Evolutionary conservation across 2,888 invertebrate genomes (phyloP).

Genomic region (Gastrophysa polygoni): DNA sequence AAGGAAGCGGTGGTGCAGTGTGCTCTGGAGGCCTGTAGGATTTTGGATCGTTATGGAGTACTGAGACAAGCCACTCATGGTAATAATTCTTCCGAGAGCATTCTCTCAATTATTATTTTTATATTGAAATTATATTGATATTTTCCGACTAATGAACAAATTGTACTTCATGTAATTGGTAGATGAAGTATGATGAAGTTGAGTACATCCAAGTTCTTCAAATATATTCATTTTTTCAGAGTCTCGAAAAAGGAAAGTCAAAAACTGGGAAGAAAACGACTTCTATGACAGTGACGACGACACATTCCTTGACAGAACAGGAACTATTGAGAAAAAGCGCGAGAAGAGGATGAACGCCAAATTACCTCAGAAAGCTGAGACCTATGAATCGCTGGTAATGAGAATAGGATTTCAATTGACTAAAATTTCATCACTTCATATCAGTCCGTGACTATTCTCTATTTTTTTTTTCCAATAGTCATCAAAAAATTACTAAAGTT

Average conservation of each 20-base stretch:
- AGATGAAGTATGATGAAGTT: too few species aligned
- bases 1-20: constrained; percentile 93
- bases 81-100: constrained; percentile 47
- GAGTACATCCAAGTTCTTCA: too few species aligned
- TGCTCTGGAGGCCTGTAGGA: constrained; percentile 92
- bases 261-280: constrained; percentile 86
- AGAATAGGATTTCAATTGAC: constrained; percentile 2
- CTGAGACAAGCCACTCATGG: constrained; percentile 87
- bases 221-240: constrained; percentile 60
- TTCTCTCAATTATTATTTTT: constrained; percentile 10
- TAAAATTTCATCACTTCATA: not conserved
- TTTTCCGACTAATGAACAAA: too few species aligned
- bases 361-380: constrained; percentile 66
- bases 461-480: too few species aligned
- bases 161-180: too few species aligned
- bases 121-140: too few species aligned
- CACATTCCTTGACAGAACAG: constrained; percentile 93
- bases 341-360: constrained; percentile 74
- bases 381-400: constrained; percentile 71
- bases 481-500: too few species aligned
- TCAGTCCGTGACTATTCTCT: not conserved
- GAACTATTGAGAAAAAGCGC: constrained; percentile 87
- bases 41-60: constrained; percentile 86
- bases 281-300: constrained; percentile 96
- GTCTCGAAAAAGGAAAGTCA: constrained; percentile 77